Conservation (phyloP, 2,888 invertebrate species). For the Caenorhabditis uteleia region DNA sequence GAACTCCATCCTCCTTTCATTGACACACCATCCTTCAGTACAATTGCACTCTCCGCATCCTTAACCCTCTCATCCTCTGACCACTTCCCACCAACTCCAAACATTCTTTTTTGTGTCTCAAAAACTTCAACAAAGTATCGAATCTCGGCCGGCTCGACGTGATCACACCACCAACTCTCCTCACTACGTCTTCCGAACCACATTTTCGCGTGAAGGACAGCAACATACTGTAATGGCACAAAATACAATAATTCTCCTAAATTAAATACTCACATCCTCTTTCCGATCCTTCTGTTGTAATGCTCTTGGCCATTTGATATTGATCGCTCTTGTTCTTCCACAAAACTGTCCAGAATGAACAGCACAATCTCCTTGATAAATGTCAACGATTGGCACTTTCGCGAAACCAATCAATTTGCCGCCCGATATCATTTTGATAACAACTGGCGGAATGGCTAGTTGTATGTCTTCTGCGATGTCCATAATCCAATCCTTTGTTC, state of each 20-base stretch:
- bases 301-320: slow-evolving; percentile 42
- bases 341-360: slow-evolving; percentile 45
- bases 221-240: slow-evolving; percentile 39
- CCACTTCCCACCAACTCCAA: slow-evolving; percentile 16
- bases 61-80: slow-evolving; percentile 6
- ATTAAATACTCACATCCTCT: slow-evolving; percentile 25
- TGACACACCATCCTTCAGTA: slow-evolving; percentile 5
- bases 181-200: slow-evolving; percentile 54
- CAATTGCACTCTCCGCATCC: not conserved
- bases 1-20: slow-evolving; percentile 28
- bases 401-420: slow-evolving; percentile 58
- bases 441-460: slow-evolving; percentile 53
- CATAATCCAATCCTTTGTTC: slow-evolving; percentile 10
- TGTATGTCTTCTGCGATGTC: slow-evolving; percentile 33
- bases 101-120: slow-evolving; percentile 18
- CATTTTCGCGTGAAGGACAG: slow-evolving; percentile 55
- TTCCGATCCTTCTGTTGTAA: slow-evolving; percentile 33
- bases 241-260: not conserved
- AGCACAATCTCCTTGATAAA: slow-evolving; percentile 39
- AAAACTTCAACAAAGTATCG: slow-evolving; percentile 58
- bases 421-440: slow-evolving; percentile 58
- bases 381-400: slow-evolving; percentile 52
- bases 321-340: slow-evolving; percentile 37
- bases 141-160: slow-evolving; percentile 52
- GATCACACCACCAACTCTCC: slow-evolving; percentile 29